Evolutionary conservation across 2,888 invertebrate species (phyloP), one percentile per base, ranked within the genome.

Genomic region (Ectemnius continuus): DNA sequence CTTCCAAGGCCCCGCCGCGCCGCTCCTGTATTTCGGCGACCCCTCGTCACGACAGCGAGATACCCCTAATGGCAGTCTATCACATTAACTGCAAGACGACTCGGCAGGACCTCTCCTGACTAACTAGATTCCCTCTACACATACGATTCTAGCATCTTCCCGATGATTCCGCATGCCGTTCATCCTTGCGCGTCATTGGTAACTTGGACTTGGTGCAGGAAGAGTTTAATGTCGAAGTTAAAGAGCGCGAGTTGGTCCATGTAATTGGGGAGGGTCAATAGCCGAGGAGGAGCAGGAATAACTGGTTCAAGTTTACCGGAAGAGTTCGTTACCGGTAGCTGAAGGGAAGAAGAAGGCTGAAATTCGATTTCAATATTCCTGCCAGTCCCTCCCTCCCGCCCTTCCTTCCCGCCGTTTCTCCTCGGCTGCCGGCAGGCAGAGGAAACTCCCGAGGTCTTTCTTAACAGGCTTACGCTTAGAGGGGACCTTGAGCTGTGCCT

Each of bases 311-410:
- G 84, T 85, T 86, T 81, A 75, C 84, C 85, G 82, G 76, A 83
- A 84, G 76, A 80, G 84, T 81, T 84, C 82, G 84, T 83, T 82
- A 81, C 79, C 76, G 83, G 83, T 23, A 23, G 23, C 20, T 1
- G 82, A 81, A 75, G 73, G 79, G 74, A 73, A 36, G 73, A 73
- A 36, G 68, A 77, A 78, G 83, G 84, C 79, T 86, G 84, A 88
- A 89, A 88, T 88, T 85, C 85, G 87, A 89, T 89, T 89, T 89
- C 88, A 88, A 89, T 88, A 88, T 89, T 88, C 86, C 84, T 85
- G 79, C 84, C 85, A 23, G 23, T 23, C 36, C 11, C 36, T 36
- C 36, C 84, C n/a, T n/a, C n/a, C n/a, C n/a, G n/a, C n/a, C n/a
- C n/a, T n/a, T n/a, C n/a, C n/a, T n/a, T n/a, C n/a, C n/a, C n/a